These are phyloP conservation scores for Tapirus terrestris DNA, from an alignment of 2,113 vertebrate species.

Conservation along the genomic window DNA sequence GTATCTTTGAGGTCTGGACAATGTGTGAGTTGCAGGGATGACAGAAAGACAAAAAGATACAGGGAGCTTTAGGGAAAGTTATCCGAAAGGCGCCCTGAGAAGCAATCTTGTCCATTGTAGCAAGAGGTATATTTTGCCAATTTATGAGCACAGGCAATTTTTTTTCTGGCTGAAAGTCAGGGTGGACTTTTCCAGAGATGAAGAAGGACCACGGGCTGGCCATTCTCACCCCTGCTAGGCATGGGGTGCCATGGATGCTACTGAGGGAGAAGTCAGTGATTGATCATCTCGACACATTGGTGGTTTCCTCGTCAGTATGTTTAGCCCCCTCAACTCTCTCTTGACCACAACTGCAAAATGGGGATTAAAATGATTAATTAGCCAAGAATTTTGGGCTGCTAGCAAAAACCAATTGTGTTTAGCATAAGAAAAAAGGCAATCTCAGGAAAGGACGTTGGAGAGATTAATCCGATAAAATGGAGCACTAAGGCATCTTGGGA, in stretches of 20 bases:
- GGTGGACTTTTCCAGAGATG: conserved; percentile 71
- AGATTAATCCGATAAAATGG: background rate
- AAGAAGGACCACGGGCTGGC: background rate
- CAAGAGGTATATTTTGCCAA: conserved; percentile 72
- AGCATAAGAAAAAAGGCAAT: background rate
- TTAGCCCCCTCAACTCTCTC: background rate
- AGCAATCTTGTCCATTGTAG: conserved; percentile 66
- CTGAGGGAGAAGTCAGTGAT: background rate
- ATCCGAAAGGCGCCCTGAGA: conserved; percentile 53
- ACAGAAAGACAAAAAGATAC: conserved; percentile 62
- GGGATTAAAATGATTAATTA: background rate
- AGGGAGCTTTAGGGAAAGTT: conserved; percentile 64
- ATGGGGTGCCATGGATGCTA: background rate
- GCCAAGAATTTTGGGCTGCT: background rate
- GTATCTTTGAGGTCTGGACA: conserved; percentile 72
- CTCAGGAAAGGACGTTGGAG: background rate
- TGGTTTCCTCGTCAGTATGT: background rate
- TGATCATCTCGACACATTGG: background rate
- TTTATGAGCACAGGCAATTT: conserved; percentile 54
- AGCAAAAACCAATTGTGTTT: background rate
- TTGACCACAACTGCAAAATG: background rate
- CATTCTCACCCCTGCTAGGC: background rate
- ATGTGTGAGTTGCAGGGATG: conserved; percentile 35
- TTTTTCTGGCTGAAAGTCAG: conserved; percentile 68
- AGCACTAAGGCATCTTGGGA: background rate